Evolutionary conservation across 2,888 invertebrate species (phyloP), one percentile per base, ranked within the genome.

Genomic region (Eilema sororculum): DNA sequence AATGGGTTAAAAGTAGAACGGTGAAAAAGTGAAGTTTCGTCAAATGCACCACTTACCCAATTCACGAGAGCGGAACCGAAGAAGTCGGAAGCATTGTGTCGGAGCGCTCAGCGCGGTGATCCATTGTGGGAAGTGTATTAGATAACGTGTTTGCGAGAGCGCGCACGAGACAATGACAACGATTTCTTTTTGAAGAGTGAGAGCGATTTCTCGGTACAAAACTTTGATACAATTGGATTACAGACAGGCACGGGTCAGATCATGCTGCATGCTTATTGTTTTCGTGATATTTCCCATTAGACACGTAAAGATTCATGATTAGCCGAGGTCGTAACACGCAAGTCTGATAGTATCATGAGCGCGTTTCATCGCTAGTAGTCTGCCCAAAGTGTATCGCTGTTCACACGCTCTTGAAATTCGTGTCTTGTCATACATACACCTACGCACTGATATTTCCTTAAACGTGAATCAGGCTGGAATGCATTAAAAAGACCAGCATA

Each of bases 11-110:
- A 92, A 91, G 89, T 91, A 82, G 91, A 86, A 76, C 90, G 85
- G 88, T 87, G 91, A 89, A 94, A 94, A 93, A 94, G 94, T 92
- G 93, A 94, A 93, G 93, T 92, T 93, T 95, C 91, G 90, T 89
- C 91, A 90, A 94, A 91, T 91, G 92, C 92, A 92, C 93, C 91
- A 94, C 91, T 95, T 94, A 94, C 91, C 92, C 86, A 91, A 93
- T 91, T 93, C 91, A 91, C 87, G 94, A 94, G 93, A 95, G 95
- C 95, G 95, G 93, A 95, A 95, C 95, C 88, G 87, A 89, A 87
- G 90, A 84, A 88, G 86, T 84, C 91, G 90, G 93, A 90, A 93
- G 92, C 91, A 89, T 91, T 91, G 92, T 91, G 88, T 86, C 80
- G 83, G 86, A 85, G 89, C 86, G 87, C 84, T 86, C 86, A 84